Percentiles rank a stretch among this genome's conserved stretches.
Conservation (phyloP, 2,113 vertebrate species). For the Axis porcinus region DNA sequence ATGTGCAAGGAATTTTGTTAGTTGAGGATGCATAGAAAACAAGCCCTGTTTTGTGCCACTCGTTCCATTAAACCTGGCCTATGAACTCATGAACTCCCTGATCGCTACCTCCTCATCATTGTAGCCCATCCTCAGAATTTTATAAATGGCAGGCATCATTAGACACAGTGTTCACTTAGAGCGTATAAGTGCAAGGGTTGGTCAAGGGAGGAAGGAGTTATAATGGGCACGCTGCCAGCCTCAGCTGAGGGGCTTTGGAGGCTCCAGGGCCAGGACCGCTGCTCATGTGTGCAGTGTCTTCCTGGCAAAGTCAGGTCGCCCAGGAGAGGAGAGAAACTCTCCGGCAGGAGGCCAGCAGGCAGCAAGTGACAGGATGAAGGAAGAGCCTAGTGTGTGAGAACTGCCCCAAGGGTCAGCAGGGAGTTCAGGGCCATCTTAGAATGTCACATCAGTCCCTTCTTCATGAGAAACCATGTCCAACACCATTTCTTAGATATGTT, state of each 20-base stretch:
- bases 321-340: neutral
- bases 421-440: neutral
- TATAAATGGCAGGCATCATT: neutral
- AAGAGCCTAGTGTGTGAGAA: neutral
- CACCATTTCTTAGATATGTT: neutral
- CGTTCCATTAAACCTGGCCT: neutral
- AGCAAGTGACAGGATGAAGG: neutral
- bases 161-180: neutral
- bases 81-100: neutral
- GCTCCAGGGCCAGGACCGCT: neutral
- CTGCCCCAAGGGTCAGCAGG: neutral
- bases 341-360: neutral
- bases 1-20: conserved; percentile 19
- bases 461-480: neutral
- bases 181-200: neutral
- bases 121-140: neutral
- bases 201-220: neutral
- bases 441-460: neutral
- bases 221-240: neutral
- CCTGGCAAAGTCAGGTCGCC: neutral
- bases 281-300: accelerated
- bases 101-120: accelerated
- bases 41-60: neutral
- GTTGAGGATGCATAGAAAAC: neutral
- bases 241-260: neutral